These are phyloP conservation scores for Caenorhabditis wallacei DNA, from an alignment of 2,888 invertebrate species.

Conservation along the genomic window DNA sequence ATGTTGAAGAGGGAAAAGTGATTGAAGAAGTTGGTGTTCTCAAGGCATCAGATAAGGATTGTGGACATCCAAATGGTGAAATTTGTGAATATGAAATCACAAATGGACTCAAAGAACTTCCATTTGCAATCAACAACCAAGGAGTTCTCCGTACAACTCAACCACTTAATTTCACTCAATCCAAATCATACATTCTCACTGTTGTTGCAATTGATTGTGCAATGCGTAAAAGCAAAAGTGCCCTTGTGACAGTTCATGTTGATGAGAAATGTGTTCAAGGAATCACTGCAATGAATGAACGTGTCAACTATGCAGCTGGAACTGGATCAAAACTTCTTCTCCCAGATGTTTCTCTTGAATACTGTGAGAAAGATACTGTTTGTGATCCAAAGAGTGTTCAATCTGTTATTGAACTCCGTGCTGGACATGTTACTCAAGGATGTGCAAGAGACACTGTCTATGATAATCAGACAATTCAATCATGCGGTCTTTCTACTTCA, in stretches of 20 bases:
- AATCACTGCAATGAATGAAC: constrained; percentile 60
- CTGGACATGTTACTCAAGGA: constrained; percentile 94
- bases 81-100: constrained; percentile 98
- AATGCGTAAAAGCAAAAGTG: constrained; percentile 90
- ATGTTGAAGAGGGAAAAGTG: constrained; percentile 89
- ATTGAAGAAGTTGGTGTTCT: constrained; percentile 94
- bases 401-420: constrained; percentile 87
- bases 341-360: constrained; percentile 83
- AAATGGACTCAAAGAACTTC: constrained; percentile 84
- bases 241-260: constrained; percentile 97
- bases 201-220: constrained; percentile 98
- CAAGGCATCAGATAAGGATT: constrained; percentile 94
- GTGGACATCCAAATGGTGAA: constrained; percentile 95
- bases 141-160: constrained; percentile 92
- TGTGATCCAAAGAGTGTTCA: constrained; percentile 82
- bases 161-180: constrained; percentile 92
- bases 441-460: constrained; percentile 95
- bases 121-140: constrained; percentile 82
- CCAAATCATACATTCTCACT: constrained; percentile 96
- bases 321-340: constrained; percentile 89
- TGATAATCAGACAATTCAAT: constrained; percentile 68
- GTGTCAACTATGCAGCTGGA: constrained; percentile 91
- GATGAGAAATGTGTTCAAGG: constrained; percentile 85
- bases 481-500: constrained; percentile 63
- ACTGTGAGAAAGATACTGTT: constrained; percentile 68